phyloP scores from a whole-genome alignment of 2,797 vertebrate species.

The Anabacerthia variegaticeps region DNA sequence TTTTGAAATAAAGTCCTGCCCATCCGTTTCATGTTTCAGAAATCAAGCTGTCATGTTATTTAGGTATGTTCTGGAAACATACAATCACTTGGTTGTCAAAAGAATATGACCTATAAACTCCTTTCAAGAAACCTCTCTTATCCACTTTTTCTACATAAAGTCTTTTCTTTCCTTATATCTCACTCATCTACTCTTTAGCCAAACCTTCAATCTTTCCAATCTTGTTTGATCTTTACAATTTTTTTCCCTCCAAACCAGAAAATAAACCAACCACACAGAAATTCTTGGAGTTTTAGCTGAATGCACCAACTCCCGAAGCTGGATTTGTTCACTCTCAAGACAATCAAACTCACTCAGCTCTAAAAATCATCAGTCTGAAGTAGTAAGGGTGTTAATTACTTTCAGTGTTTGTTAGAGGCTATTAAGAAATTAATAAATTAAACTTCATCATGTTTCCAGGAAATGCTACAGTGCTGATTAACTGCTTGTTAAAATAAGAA shows the following conservation, averaged over 20 bases:
- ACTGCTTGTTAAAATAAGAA: background rate
- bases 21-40: background rate
- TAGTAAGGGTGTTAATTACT: constrained; percentile 2
- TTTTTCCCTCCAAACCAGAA: background rate
- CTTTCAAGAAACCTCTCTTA: background rate
- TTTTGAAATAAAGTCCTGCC: background rate
- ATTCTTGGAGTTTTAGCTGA: background rate
- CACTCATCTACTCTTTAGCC: background rate
- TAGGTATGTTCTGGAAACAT: background rate
- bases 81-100: background rate
- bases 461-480: constrained; percentile 17
- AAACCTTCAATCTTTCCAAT: background rate
- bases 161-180: background rate
- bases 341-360: background rate
- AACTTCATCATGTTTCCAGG: background rate
- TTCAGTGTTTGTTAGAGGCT: background rate
- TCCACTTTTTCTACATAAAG: background rate
- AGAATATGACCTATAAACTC: background rate
- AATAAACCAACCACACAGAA: background rate
- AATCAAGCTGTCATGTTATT: background rate
- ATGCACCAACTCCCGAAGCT: background rate
- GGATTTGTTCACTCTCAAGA: background rate
- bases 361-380: background rate
- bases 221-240: background rate
- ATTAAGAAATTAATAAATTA: constrained; percentile 43